A percentile compares a stretch with the other conserved stretches of the same genome.
These are phyloP conservation scores for Recurvirostra avosetta DNA, from an alignment of 2,113 vertebrate species.

Conservation along the genomic window DNA sequence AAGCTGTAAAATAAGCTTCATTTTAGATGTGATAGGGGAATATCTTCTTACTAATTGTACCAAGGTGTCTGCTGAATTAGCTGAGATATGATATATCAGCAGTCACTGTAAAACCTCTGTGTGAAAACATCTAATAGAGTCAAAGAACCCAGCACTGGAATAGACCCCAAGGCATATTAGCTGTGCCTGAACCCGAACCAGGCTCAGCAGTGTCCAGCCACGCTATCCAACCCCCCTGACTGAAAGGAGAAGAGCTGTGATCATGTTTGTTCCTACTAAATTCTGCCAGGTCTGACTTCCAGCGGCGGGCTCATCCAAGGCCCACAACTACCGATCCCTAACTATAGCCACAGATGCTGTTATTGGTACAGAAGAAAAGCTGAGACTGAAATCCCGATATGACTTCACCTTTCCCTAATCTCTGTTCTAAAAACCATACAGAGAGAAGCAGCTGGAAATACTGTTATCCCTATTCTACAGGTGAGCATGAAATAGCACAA, in stretches of 20 bases:
- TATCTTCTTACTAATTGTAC: constrained; percentile 63
- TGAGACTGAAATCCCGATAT: not conserved
- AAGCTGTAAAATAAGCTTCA: constrained; percentile 33
- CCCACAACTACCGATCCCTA: not conserved
- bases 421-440: not conserved
- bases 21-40: constrained; percentile 43
- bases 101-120: not conserved
- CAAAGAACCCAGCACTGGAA: not conserved
- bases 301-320: not conserved
- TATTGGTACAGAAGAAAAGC: not conserved
- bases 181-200: not conserved
- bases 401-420: not conserved
- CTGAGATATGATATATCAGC: constrained; percentile 15
- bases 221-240: not conserved
- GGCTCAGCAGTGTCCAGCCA: not conserved
- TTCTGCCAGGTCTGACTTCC: not conserved
- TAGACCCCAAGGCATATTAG: not conserved
- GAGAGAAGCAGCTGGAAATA: not conserved
- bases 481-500: not conserved
- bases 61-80: constrained; percentile 47
- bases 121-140: constrained; percentile 22
- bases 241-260: not conserved
- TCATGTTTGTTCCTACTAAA: not conserved
- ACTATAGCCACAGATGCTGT: not conserved
- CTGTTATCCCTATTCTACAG: not conserved